phyloP scores from a whole-genome alignment of 2,113 vertebrate genomes.

The Chlorodrepanis virens region DNA sequence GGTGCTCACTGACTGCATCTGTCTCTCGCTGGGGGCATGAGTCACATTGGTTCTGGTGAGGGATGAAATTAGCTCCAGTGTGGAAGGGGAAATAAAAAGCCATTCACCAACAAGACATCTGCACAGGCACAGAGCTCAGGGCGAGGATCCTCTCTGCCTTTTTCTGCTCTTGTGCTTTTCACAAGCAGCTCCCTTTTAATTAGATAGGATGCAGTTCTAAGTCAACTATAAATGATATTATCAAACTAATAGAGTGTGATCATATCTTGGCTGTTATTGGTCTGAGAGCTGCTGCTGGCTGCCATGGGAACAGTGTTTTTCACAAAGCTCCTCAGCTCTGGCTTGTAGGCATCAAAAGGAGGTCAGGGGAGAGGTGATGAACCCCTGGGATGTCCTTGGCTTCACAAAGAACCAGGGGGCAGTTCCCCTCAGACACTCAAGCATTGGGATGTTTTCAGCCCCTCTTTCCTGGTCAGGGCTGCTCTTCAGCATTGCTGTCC shows the following conservation, averaged over 20 bases:
- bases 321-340: background rate
- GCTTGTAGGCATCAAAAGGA: background rate
- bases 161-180: background rate
- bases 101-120: background rate
- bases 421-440: background rate
- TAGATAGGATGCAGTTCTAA: constrained; percentile 19
- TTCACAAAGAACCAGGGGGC: background rate
- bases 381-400: background rate
- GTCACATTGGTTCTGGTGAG: constrained; percentile 2
- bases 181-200: constrained; percentile 31
- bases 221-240: constrained; percentile 34
- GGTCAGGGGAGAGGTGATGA: background rate
- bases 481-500: background rate
- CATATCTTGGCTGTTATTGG: background rate
- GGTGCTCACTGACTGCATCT: background rate
- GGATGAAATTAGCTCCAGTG: constrained; percentile 29
- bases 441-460: accelerated
- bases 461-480: background rate
- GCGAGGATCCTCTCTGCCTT: background rate
- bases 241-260: constrained; percentile 55
- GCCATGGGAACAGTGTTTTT: constrained; percentile 48
- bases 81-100: background rate
- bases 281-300: constrained; percentile 25
- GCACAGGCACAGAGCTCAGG: background rate
- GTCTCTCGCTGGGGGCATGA: background rate